Percentiles rank a stretch among this genome's conserved stretches.
Evolutionary conservation across 2,797 vertebrate species (phyloP).

Genomic region (Periophthalmus magnuspinnatus): DNA sequence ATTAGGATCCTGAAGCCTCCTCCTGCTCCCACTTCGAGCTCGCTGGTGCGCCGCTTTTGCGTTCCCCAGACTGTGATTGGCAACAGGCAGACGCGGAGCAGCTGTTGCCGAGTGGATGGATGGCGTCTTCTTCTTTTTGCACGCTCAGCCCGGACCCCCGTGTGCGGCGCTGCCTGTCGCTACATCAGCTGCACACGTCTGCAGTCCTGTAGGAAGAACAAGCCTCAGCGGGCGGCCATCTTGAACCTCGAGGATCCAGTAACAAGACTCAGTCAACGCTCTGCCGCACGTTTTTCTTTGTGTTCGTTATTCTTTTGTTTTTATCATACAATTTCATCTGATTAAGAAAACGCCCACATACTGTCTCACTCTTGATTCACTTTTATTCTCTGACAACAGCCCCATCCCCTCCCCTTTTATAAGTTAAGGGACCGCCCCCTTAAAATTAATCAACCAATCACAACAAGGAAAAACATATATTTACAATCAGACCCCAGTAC

Average conservation of each 20-base stretch:
- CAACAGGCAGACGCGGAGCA: constrained; percentile 50
- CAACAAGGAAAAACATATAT: no score
- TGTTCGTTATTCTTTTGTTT: no score
- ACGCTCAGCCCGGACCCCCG: constrained; percentile 21
- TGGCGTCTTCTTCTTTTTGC: constrained; percentile 24
- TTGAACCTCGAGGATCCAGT: neutral
- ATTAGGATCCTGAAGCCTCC: constrained; percentile 32
- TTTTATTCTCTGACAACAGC: no score
- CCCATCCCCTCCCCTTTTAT: no score
- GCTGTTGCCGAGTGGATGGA: constrained; percentile 46
- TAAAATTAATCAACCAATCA: no score
- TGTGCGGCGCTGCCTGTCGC: constrained; percentile 10
- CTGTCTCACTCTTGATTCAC: no score
- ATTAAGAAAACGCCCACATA: no score
- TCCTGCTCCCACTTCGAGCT: constrained; percentile 21
- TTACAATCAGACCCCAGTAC: no score
- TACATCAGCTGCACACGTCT: neutral
- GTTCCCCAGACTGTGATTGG: constrained; percentile 41
- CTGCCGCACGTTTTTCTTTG: no score
- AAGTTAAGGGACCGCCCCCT: no score
- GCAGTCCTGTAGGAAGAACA: constrained; percentile 10
- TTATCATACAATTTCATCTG: no score
- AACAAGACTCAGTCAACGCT: neutral
- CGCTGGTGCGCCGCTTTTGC: constrained; percentile 5
- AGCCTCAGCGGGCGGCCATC: neutral